phyloP scores from a whole-genome alignment of 2,888 invertebrate genomes.

The Molanna angustata region DNA sequence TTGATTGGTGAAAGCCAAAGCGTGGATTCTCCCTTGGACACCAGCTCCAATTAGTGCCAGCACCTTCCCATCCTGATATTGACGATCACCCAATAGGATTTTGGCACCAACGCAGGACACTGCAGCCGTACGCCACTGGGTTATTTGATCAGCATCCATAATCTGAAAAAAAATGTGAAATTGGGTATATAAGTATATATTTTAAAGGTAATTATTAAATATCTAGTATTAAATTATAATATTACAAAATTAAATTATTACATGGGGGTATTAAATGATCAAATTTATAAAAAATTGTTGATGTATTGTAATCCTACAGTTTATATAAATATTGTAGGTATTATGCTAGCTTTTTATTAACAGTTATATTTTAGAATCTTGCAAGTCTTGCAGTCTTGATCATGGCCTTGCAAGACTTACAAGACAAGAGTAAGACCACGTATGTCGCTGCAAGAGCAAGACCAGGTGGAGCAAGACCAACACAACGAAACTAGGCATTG shows the following conservation, averaged over 20 bases:
- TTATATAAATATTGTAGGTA: too few relatives aligned
- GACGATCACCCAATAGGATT: slow-evolving; percentile 40
- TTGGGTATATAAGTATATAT: background rate
- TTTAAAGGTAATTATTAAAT: background rate
- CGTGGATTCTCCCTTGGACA: slow-evolving; percentile 50
- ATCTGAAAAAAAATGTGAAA: slow-evolving; percentile 37
- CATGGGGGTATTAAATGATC: too few relatives aligned
- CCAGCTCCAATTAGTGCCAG: slow-evolving; percentile 55
- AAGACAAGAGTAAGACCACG: too few relatives aligned
- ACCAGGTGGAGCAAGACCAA: too few relatives aligned
- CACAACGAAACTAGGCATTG: too few relatives aligned
- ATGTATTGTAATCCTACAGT: too few relatives aligned
- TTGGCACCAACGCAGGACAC: slow-evolving; percentile 57
- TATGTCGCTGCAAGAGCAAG: too few relatives aligned
- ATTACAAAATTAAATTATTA: background rate
- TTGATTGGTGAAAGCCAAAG: slow-evolving; percentile 47
- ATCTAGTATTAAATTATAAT: background rate
- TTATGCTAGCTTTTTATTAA: too few relatives aligned
- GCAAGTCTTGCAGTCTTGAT: too few relatives aligned
- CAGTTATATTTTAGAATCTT: too few relatives aligned
- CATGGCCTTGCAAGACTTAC: too few relatives aligned
- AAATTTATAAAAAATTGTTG: too few relatives aligned
- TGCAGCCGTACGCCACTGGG: slow-evolving; percentile 58
- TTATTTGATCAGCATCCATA: slow-evolving; percentile 54
- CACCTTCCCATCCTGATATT: slow-evolving; percentile 34